phyloP scores from a whole-genome alignment of 2,113 vertebrate species.

The Pleuronectes platessa region DNA sequence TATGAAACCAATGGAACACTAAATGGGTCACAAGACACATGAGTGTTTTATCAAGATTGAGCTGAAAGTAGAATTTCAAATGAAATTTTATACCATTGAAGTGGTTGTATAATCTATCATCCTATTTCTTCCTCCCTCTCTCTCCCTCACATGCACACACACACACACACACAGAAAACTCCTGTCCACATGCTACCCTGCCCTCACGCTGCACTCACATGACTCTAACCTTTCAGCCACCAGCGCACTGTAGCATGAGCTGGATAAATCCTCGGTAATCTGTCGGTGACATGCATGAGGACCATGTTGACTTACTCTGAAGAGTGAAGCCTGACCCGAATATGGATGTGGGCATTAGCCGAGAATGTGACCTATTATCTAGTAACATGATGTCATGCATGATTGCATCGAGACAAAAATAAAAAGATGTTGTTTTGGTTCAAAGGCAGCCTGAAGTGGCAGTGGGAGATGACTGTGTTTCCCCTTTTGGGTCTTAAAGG shows the following conservation, averaged over 20 bases:
- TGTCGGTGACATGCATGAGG: constrained; percentile 61
- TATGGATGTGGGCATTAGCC: constrained; percentile 56
- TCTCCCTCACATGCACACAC: neutral
- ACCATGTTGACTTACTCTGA: constrained; percentile 53
- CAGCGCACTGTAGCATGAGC: constrained; percentile 61
- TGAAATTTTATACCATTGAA: constrained; percentile 63
- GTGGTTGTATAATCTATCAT: constrained; percentile 64
- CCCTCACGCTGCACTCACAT: constrained; percentile 46
- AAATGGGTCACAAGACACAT: constrained; percentile 68
- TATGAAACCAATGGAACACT: constrained; percentile 61
- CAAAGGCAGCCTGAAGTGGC: constrained; percentile 15
- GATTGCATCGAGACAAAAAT: constrained; percentile 31
- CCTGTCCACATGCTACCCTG: constrained; percentile 20
- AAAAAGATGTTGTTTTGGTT: constrained; percentile 1
- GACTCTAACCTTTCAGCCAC: constrained; percentile 61
- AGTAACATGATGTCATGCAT: constrained; percentile 49
- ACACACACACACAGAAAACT: constrained; percentile 1
- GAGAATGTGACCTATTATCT: constrained; percentile 52
- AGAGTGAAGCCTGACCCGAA: constrained; percentile 70
- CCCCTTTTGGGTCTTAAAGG: constrained; percentile 25
- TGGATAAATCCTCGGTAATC: constrained; percentile 72
- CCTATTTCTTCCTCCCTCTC: constrained; percentile 6
- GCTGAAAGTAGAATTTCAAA: constrained; percentile 64
- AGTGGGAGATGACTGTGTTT: constrained; percentile 3
- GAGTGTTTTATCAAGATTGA: constrained; percentile 76